phyloP scores from a whole-genome alignment of 2,113 vertebrate species.

The Psephotus haematonotus region DNA sequence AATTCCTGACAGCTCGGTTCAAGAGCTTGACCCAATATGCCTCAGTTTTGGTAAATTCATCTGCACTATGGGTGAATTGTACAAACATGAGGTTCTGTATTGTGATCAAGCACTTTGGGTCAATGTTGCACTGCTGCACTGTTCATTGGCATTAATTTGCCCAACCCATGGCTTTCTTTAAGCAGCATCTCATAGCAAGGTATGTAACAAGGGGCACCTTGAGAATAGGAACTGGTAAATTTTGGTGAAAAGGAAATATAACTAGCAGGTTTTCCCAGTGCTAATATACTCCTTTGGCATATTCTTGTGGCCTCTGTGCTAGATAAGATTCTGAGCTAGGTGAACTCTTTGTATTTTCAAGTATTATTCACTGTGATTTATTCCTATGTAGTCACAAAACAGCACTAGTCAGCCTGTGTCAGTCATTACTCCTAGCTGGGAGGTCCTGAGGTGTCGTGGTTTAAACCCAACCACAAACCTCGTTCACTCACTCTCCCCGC shows the following conservation, averaged over 20 bases:
- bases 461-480: too few relatives aligned
- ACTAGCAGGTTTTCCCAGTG: not conserved
- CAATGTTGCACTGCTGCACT: too few relatives aligned
- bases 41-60: not conserved
- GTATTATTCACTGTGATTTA: not conserved
- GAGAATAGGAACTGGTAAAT: not conserved
- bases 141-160: not conserved
- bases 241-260: not conserved
- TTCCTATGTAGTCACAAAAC: not conserved
- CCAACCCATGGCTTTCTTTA: not conserved
- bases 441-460: not conserved
- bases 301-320: not conserved
- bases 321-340: not conserved
- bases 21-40: not conserved
- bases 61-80: not conserved
- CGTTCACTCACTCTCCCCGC: too few relatives aligned
- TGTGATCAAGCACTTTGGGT: not conserved
- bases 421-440: accelerated
- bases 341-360: not conserved
- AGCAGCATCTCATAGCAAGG: not conserved
- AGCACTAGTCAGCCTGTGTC: not conserved
- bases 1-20: not conserved
- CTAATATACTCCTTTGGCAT: not conserved
- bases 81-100: not conserved
- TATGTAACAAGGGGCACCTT: not conserved